Percentiles rank a stretch among this genome's conserved stretches.
These are phyloP conservation scores for Poecilia gillii DNA, from an alignment of 2,797 vertebrate species.

Conservation along the genomic window DNA sequence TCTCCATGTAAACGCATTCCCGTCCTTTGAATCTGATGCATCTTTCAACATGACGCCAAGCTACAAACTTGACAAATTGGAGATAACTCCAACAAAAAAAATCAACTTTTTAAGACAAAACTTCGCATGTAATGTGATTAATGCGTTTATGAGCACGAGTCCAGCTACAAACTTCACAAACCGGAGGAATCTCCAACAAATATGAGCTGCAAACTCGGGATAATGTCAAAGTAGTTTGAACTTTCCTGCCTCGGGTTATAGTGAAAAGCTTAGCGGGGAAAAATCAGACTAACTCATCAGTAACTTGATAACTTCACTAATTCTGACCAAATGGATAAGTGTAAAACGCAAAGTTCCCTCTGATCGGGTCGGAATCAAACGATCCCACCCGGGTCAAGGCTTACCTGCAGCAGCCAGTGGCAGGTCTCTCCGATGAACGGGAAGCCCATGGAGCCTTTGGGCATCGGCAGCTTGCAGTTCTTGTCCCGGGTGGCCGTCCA, in stretches of 20 bases:
- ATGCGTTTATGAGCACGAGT: constrained; percentile 31
- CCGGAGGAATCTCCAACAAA: neutral
- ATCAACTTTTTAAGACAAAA: too few relatives aligned
- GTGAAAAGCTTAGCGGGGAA: neutral
- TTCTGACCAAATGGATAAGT: neutral
- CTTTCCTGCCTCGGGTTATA: neutral
- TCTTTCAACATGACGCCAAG: too few relatives aligned
- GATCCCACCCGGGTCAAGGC: constrained; percentile 30
- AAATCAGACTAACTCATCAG: constrained; percentile 2
- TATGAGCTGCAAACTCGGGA: neutral
- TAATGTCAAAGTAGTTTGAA: neutral
- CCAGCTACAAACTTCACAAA: neutral
- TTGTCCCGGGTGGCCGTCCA: constrained; percentile 96
- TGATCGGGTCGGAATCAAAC: neutral
- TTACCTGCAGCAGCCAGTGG: constrained; percentile 98
- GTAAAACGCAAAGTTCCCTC: neutral
- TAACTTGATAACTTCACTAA: neutral
- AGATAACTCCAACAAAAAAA: too few relatives aligned
- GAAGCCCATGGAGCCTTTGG: constrained; percentile 97
- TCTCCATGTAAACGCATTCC: neutral
- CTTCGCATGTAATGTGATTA: constrained; percentile 21
- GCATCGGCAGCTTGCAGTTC: constrained; percentile 94
- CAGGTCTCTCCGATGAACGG: constrained; percentile 96
- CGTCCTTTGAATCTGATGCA: neutral
- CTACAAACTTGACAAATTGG: too few relatives aligned